Evolutionary conservation across 2,888 invertebrate species (phyloP).

Genomic region (Monochamus alternatus): DNA sequence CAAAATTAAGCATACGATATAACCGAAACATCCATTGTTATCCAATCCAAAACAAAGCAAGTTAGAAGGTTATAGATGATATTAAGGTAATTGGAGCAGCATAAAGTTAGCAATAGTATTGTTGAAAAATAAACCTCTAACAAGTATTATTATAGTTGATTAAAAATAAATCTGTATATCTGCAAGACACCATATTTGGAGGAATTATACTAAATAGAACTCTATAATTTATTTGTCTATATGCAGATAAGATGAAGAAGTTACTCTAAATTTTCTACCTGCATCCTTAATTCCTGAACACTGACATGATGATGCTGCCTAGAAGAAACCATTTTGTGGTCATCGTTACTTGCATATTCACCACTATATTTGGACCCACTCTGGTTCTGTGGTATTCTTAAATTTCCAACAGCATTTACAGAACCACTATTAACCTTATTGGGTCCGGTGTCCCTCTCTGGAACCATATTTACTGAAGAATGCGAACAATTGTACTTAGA

Average conservation of each 20-base stretch:
- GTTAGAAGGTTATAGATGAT: no score
- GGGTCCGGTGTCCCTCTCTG: constrained; percentile 73
- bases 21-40: no score
- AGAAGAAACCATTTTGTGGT: constrained; percentile 63
- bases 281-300: constrained; percentile 76
- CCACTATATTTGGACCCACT: constrained; percentile 58
- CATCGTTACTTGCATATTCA: constrained; percentile 57
- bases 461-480: constrained; percentile 70
- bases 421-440: constrained; percentile 71
- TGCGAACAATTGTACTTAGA: constrained; percentile 62
- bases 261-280: constrained; percentile 67
- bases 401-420: constrained; percentile 62
- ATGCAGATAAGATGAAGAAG: neutral
- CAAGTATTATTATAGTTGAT: no score
- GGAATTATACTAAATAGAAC: no score
- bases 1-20: no score
- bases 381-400: constrained; percentile 60
- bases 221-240: no score
- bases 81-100: no score
- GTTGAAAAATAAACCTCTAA: no score
- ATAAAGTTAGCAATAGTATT: no score
- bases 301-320: constrained; percentile 77
- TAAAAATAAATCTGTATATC: no score
- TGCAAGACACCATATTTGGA: no score
- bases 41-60: no score